Percentiles rank a stretch among this genome's conserved stretches.
Conservation (phyloP, 2,797 vertebrate species). For the Harpagifer antarcticus region DNA sequence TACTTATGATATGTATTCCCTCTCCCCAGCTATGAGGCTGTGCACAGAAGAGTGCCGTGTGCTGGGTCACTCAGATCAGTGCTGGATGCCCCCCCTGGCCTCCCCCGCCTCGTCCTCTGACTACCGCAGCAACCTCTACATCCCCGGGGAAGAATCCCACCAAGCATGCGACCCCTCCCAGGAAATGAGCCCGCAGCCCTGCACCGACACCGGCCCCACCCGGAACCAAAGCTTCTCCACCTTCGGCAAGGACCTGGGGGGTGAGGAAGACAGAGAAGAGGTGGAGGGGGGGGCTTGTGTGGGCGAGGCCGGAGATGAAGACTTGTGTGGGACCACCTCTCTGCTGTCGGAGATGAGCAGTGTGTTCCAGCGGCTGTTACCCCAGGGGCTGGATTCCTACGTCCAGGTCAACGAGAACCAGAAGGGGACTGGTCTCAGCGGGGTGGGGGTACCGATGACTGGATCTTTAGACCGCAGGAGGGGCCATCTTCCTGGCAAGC, state of each 20-base stretch:
- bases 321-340: constrained; percentile 89
- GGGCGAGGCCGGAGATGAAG: constrained; percentile 80
- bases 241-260: constrained; percentile 90
- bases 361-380: constrained; percentile 95
- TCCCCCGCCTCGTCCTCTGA: constrained; percentile 91
- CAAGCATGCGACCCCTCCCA: constrained; percentile 63
- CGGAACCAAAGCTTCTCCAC: constrained; percentile 97
- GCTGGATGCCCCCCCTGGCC: constrained; percentile 96
- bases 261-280: constrained; percentile 78
- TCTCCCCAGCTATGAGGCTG: constrained; percentile 89
- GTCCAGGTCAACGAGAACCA: constrained; percentile 88
- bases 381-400: constrained; percentile 90
- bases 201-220: constrained; percentile 74
- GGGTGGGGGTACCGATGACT: constrained; percentile 72
- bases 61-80: constrained; percentile 97
- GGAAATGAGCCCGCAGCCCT: constrained; percentile 88
- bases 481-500: constrained; percentile 90
- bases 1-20: constrained; percentile 30
- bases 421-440: constrained; percentile 71
- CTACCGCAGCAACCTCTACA: constrained; percentile 97
- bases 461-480: constrained; percentile 92
- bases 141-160: constrained; percentile 91
- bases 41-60: constrained; percentile 98
- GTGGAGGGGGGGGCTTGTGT: constrained; percentile 70
- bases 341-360: constrained; percentile 97